These are phyloP conservation scores for Sciurus vulgaris DNA, from an alignment of 2,797 vertebrate genomes.

Conservation along the genomic window DNA sequence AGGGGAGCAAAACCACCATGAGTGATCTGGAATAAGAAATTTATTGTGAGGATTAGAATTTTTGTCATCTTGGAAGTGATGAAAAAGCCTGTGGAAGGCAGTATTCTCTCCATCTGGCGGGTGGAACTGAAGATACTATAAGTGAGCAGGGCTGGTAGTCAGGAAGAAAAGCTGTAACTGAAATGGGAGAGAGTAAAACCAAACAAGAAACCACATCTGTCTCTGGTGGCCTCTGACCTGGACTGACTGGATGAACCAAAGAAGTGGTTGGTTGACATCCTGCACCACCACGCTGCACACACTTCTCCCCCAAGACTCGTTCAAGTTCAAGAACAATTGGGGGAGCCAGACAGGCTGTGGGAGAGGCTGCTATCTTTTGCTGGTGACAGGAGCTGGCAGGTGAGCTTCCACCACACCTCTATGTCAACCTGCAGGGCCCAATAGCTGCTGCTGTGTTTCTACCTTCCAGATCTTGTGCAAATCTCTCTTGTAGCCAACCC, in stretches of 20 bases:
- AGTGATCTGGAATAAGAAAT: slow-evolving; percentile 16
- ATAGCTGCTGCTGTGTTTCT: not conserved
- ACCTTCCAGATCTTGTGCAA: not conserved
- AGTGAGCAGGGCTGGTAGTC: not conserved
- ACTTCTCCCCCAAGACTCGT: not conserved
- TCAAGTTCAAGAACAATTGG: not conserved
- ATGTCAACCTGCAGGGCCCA: not conserved
- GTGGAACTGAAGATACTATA: not conserved
- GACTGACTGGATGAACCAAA: not conserved
- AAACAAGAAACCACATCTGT: not conserved
- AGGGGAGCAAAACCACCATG: not conserved
- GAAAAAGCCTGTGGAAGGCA: slow-evolving; percentile 25
- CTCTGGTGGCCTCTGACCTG: not conserved
- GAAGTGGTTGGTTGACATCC: not conserved
- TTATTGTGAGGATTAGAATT: slow-evolving; percentile 18
- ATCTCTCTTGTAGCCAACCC: not conserved
- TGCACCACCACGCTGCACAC: not conserved
- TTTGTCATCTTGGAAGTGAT: not conserved
- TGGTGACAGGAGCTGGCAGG: not conserved
- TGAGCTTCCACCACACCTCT: not conserved
- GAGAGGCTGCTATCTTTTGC: fast-evolving
- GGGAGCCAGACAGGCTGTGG: not conserved
- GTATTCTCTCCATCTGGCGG: not conserved
- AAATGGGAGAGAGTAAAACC: not conserved
- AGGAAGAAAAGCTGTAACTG: not conserved